Percentiles rank a stretch among this genome's conserved stretches.
These are phyloP conservation scores for Casuarius casuarius DNA, from an alignment of 2,113 vertebrate species.

Conservation along the genomic window DNA sequence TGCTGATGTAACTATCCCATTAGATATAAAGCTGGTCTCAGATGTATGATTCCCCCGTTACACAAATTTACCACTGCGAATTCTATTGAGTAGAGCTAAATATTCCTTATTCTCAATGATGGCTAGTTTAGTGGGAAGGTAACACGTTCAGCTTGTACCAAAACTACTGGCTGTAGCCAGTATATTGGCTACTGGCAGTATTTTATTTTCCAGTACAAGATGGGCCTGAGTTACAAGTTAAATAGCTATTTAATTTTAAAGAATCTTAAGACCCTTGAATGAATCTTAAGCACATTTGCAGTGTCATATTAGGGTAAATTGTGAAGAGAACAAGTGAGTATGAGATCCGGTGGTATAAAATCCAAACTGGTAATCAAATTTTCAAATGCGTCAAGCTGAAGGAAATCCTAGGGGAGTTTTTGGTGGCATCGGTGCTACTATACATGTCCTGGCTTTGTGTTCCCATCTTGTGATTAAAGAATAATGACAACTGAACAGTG, in stretches of 20 bases:
- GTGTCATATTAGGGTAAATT: not conserved
- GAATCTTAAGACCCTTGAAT: not conserved
- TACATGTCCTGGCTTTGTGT: not conserved
- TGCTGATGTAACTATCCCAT: not conserved
- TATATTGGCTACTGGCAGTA: not conserved
- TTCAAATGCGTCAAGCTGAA: not conserved
- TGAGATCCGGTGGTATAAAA: not conserved
- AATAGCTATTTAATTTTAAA: not conserved
- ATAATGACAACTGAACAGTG: not conserved
- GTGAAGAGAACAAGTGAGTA: not conserved
- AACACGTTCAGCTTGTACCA: not conserved
- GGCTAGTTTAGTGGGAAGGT: not conserved
- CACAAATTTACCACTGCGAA: rapidly evolving
- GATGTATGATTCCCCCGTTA: not conserved
- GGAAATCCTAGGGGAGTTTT: not conserved
- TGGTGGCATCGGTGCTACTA: not conserved
- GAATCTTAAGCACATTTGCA: not conserved
- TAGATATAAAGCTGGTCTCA: not conserved
- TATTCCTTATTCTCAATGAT: not conserved
- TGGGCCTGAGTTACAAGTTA: not conserved
- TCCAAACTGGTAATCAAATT: not conserved
- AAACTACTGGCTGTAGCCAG: not conserved
- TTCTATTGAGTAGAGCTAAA: not conserved
- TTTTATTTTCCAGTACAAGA: not conserved
- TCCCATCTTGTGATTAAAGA: not conserved